phyloP scores from a whole-genome alignment of 37 sponge, comb jelly and placozoan genomes.

The Aphrocallistes beatrix region DNA sequence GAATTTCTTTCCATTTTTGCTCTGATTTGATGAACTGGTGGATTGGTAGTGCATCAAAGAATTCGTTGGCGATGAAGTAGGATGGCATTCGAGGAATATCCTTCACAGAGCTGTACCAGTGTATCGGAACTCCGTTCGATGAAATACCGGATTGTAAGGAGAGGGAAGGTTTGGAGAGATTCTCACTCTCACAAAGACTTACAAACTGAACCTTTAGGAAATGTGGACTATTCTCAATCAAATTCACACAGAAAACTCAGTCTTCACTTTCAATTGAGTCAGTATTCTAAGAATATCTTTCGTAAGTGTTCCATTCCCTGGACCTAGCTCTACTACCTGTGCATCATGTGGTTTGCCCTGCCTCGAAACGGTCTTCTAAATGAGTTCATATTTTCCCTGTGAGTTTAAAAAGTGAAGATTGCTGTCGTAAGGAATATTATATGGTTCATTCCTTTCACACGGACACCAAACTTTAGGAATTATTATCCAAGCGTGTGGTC shows the following conservation, averaged over 20 bases:
- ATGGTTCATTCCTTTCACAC: too few species aligned
- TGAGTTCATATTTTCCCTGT: too few species aligned
- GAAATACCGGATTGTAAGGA: background rate
- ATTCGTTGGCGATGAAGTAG: constrained; percentile 84
- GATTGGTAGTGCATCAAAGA: constrained; percentile 94
- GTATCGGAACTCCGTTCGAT: constrained; percentile 18
- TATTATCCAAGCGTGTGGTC: too few species aligned
- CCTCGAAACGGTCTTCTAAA: too few species aligned
- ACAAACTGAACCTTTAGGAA: background rate
- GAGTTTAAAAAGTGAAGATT: too few species aligned
- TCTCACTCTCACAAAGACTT: background rate
- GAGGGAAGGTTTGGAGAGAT: background rate
- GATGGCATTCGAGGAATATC: constrained; percentile 52
- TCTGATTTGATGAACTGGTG: constrained; percentile 78
- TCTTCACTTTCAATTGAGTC: background rate
- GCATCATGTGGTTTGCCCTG: constrained; percentile 22
- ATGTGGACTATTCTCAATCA: background rate
- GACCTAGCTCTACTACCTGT: constrained; percentile 88
- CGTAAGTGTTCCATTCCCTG: constrained; percentile 85
- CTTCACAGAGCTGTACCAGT: constrained; percentile 47
- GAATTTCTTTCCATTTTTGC: constrained; percentile 73
- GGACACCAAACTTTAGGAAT: too few species aligned
- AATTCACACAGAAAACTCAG: background rate
- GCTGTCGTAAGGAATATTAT: too few species aligned
- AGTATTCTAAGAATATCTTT: constrained; percentile 69